These are phyloP conservation scores for Rattus norvegicus DNA, from an alignment of 2,113 vertebrate species.

Conservation along the genomic window DNA sequence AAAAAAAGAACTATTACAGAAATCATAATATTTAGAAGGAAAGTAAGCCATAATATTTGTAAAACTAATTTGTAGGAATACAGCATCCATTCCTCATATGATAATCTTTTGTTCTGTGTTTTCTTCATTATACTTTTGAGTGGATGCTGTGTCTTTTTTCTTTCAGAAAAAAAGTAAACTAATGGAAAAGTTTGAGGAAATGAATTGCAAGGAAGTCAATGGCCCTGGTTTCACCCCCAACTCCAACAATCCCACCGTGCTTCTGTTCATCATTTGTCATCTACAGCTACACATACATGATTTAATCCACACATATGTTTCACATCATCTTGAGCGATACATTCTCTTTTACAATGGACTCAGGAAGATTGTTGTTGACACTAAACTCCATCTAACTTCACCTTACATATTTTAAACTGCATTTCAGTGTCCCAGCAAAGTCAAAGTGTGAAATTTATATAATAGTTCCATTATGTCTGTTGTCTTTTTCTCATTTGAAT, in stretches of 20 bases:
- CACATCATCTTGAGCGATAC: background rate
- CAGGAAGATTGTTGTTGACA: background rate
- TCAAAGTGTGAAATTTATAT: background rate
- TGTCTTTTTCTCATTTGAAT: background rate
- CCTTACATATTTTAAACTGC: background rate
- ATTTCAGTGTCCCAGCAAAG: conserved; percentile 25
- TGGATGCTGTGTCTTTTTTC: background rate
- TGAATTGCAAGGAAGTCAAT: background rate
- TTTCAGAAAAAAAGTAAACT: background rate
- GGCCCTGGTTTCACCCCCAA: background rate
- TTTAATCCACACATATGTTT: rapidly evolving
- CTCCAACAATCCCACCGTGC: rapidly evolving
- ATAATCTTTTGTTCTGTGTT: background rate
- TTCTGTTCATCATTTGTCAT: background rate
- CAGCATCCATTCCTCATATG: background rate
- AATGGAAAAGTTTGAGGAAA: background rate
- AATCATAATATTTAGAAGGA: background rate
- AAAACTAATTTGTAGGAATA: background rate
- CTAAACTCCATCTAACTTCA: background rate
- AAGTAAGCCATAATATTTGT: background rate
- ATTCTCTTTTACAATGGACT: background rate
- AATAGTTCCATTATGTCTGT: background rate
- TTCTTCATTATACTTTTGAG: background rate
- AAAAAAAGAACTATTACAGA: background rate
- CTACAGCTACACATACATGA: background rate